Conservation (phyloP, 2,113 vertebrate species). For the Pseudopodoces humilis region DNA sequence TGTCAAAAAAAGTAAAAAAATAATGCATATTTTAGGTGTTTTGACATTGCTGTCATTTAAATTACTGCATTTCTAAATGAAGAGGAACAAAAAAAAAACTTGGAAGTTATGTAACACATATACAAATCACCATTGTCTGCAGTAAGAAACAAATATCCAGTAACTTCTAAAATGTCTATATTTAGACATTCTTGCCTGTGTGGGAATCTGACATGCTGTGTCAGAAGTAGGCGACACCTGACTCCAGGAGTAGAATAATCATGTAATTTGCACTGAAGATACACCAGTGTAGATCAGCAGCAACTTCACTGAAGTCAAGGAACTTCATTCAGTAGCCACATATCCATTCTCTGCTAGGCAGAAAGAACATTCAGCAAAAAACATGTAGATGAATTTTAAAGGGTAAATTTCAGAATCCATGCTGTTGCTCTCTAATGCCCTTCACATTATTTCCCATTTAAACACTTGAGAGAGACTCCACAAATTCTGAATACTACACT, state of each 20-base stretch:
- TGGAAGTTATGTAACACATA: neutral
- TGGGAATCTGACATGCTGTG: neutral
- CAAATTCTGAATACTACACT: neutral
- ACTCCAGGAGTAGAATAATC: neutral
- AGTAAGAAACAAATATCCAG: neutral
- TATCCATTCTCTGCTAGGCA: neutral
- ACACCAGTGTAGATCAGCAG: neutral
- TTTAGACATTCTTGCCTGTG: neutral
- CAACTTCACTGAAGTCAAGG: neutral
- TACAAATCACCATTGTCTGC: neutral
- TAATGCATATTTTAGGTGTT: neutral
- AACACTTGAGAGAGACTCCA: neutral
- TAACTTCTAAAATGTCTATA: neutral
- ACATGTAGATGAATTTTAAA: neutral
- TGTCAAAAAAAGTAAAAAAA: neutral
- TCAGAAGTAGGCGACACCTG: neutral
- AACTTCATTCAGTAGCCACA: neutral
- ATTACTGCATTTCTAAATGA: neutral
- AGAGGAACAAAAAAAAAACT: rapidly evolving
- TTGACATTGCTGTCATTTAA: neutral
- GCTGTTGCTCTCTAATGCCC: neutral
- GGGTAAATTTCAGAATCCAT: neutral
- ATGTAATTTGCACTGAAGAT: neutral
- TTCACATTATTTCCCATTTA: neutral
- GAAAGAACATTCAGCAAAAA: neutral